phyloP scores from a whole-genome alignment of 2,113 vertebrate species.

The Urocitellus parryii region DNA sequence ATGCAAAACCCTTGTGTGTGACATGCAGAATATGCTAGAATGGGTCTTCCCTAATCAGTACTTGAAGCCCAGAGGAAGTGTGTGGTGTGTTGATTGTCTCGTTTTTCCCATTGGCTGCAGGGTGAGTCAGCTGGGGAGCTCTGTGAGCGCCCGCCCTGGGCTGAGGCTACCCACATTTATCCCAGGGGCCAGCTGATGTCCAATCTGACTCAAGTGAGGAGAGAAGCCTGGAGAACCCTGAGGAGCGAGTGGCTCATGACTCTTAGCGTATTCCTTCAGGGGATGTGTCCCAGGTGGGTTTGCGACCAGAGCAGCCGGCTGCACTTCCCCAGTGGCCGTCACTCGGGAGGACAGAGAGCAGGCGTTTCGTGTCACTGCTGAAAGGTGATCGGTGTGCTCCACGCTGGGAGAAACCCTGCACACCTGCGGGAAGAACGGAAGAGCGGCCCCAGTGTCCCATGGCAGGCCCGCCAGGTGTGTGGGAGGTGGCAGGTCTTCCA shows the following conservation, averaged over 20 bases:
- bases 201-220: background rate
- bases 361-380: background rate
- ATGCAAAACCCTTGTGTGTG: background rate
- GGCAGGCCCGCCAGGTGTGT: background rate
- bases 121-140: too few species aligned
- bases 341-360: background rate
- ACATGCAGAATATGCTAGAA: background rate
- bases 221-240: background rate
- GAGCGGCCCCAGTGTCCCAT: background rate
- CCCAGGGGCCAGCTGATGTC: background rate
- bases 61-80: background rate
- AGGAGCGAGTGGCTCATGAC: background rate
- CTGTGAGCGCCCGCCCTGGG: too few species aligned
- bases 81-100: background rate
- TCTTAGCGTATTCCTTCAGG: background rate
- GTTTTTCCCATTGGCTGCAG: background rate
- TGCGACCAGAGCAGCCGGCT: background rate
- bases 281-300: background rate
- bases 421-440: background rate
- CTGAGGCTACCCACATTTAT: background rate
- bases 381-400: background rate
- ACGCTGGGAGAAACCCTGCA: background rate
- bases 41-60: background rate
- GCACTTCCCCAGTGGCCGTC: background rate
- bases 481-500: background rate